Percentiles rank a stretch among this genome's conserved stretches.
phyloP scores from a whole-genome alignment of 2,113 vertebrate species.

The Chinchilla lanigera region DNA sequence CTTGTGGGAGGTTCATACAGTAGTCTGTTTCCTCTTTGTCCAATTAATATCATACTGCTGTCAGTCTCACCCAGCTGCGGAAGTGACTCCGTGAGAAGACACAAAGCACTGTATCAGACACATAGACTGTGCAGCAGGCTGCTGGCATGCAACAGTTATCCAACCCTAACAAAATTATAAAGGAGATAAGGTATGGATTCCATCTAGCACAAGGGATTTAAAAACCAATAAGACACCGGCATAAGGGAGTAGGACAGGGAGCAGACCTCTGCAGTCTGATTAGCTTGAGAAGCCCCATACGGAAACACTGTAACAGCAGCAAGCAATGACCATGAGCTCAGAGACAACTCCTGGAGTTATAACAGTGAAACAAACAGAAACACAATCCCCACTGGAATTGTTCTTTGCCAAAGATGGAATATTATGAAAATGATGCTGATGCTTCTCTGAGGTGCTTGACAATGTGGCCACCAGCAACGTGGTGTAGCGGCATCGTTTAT shows the following conservation, averaged over 20 bases:
- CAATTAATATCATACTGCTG: not conserved
- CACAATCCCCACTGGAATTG: not conserved
- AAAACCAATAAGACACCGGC: constrained; percentile 23
- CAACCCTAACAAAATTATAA: not conserved
- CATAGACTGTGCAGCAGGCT: not conserved
- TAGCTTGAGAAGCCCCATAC: not conserved
- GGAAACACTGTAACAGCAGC: not conserved
- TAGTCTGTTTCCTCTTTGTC: not conserved
- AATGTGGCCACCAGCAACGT: not conserved
- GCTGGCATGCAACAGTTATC: not conserved
- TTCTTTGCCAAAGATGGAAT: not conserved
- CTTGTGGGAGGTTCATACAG: not conserved
- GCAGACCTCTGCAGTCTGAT: not conserved
- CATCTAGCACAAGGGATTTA: not conserved
- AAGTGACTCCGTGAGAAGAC: not conserved
- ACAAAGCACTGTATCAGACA: not conserved
- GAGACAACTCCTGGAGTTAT: not conserved
- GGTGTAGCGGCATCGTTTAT: too few species aligned
- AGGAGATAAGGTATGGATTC: not conserved
- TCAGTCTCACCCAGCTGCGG: not conserved
- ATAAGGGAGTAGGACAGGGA: not conserved
- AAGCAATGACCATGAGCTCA: not conserved
- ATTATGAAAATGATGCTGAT: not conserved
- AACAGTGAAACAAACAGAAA: not conserved
- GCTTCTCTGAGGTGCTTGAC: not conserved